Evolutionary conservation across 2,797 vertebrate genomes (phyloP).

Genomic region (Percopsis omiscomaycus): DNA sequence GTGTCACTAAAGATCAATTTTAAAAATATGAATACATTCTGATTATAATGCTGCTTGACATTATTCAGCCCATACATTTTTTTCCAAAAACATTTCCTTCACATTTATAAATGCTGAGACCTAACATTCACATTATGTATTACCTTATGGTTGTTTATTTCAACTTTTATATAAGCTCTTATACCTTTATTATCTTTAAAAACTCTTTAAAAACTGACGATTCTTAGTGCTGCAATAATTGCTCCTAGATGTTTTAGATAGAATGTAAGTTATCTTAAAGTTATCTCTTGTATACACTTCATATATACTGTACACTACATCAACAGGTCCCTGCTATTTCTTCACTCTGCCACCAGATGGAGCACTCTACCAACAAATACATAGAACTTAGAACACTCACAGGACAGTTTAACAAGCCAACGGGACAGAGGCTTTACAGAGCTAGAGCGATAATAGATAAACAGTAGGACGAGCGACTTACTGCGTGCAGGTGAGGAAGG

Average conservation of each 20-base stretch:
- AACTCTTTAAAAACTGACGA: no score
- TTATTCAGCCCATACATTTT: not conserved
- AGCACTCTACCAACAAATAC: slow-evolving; percentile 22
- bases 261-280: no score
- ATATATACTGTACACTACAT: not conserved
- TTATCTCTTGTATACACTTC: not conserved
- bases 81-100: not conserved
- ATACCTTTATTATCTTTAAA: no score
- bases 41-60: not conserved
- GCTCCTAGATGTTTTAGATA: no score
- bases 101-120: not conserved
- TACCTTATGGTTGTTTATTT: not conserved
- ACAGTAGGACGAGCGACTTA: slow-evolving; percentile 66
- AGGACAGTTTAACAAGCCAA: not conserved
- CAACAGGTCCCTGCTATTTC: not conserved
- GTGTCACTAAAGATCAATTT: slow-evolving; percentile 50
- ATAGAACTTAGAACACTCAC: not conserved
- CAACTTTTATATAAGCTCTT: not conserved
- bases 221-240: no score
- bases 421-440: not conserved
- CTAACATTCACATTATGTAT: not conserved
- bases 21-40: not conserved
- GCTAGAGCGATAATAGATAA: not conserved
- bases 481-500: slow-evolving; percentile 86
- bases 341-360: slow-evolving; percentile 47